phyloP scores from a whole-genome alignment of 2,888 invertebrate species.

The Nephrotoma appendiculata region DNA sequence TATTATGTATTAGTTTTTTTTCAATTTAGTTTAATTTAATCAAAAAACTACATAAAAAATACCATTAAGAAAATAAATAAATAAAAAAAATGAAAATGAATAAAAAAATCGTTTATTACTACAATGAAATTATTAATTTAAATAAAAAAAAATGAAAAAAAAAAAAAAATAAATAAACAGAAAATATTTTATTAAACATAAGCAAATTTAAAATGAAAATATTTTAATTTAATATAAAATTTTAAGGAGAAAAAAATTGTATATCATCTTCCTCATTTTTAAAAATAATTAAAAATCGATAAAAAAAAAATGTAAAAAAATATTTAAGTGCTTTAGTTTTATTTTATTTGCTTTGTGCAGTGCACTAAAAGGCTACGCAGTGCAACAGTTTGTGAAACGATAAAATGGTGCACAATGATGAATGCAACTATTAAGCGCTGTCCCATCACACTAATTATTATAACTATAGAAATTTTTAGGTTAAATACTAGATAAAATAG shows the following conservation, averaged over 20 bases:
- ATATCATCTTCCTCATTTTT: slow-evolving; percentile 4
- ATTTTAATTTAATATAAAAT: background rate
- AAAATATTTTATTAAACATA: background rate
- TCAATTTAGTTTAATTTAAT: background rate
- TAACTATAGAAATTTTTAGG: too few species aligned
- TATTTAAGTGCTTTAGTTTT: background rate
- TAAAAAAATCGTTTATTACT: background rate
- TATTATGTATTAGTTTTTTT: background rate
- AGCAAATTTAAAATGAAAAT: background rate
- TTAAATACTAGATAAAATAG: too few species aligned
- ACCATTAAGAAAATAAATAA: background rate
- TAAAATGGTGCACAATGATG: too few species aligned
- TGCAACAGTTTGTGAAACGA: too few species aligned
- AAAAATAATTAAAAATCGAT: background rate
- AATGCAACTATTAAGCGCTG: too few species aligned
- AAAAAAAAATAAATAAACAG: background rate
- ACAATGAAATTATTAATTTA: background rate
- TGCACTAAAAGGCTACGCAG: too few species aligned
- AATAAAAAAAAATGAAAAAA: background rate
- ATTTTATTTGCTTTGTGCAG: background rate
- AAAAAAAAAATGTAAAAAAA: background rate
- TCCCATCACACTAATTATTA: too few species aligned
- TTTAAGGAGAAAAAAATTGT: background rate
- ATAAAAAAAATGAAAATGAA: background rate
- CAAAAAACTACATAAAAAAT: background rate